Evolutionary conservation across 2,888 invertebrate genomes (phyloP), one percentile per base, ranked within the genome.

Genomic region (Pediacus dermestoides): DNA sequence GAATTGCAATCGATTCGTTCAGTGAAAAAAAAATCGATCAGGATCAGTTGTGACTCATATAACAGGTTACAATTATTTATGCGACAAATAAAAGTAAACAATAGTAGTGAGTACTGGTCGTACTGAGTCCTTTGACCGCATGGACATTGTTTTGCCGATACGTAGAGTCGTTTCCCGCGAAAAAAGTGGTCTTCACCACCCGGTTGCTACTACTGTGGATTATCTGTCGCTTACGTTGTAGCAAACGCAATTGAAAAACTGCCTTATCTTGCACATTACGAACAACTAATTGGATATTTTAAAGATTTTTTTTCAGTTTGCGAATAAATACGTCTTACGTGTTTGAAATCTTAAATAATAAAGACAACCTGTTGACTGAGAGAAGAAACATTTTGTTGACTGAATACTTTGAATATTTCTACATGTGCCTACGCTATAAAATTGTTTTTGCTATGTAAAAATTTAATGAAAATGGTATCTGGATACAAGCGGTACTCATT

Each of bases 71-170:
- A 64, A 63, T 66, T 65, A 66, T 66, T 67, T 66, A 67, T 67
- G 62, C 64, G 62, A 60, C 64, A 66, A 67, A 67, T 66, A 66
- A 67, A 67, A 66, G 65, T 63, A 66, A 65, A 67, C 66, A 67
- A 66, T 66, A 61, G 64, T 58, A 60, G 61, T 63, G 63, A 60
- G 63, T 64, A 64, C 61, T 61, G 64, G 61, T 61, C 54, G 63
- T 61, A 60, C 55, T 49, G 60, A 66, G 62, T 64, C 62, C 63
- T 61, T 61, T 62, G 61, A 64, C 61, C 62, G 63, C 54, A 50
- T 55, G 60, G 59, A 65, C 63, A 63, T 63, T 63, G 62, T 63
- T 63, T 61, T 57, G 55, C 57, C 53, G 53, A 47, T 55, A 53
- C 50, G 50, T 48, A 52, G 23, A 23, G 62, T 53, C 52, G 61